phyloP scores from a whole-genome alignment of 2,888 invertebrate species.

The Eledona agricola region DNA sequence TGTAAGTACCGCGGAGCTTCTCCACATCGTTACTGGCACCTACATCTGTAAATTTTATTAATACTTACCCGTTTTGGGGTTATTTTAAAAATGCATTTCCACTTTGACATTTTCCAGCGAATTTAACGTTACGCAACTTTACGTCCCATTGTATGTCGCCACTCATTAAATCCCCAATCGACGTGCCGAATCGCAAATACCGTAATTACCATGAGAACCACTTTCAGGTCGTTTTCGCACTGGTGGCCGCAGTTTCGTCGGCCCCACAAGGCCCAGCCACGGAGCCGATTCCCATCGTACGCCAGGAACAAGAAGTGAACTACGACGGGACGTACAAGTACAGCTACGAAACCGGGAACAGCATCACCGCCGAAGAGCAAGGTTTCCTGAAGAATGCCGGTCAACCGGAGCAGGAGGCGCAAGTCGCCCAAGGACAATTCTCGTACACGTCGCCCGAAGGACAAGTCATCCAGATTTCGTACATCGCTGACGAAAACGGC shows the following conservation, averaged over 20 bases:
- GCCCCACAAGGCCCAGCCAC: constrained; percentile 61
- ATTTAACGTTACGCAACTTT: no score
- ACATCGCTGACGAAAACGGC: constrained; percentile 76
- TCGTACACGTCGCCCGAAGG: constrained; percentile 70
- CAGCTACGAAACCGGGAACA: constrained; percentile 70
- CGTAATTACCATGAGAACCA: no score
- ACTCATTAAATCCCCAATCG: no score
- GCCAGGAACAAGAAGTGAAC: constrained; percentile 74
- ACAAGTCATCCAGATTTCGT: constrained; percentile 64
- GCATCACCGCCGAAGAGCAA: constrained; percentile 67
- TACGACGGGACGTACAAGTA: constrained; percentile 73
- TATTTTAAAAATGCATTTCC: no score
- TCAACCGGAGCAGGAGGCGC: constrained; percentile 65
- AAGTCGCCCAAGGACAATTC: constrained; percentile 67
- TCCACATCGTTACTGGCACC: not conserved
- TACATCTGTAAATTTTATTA: constrained; percentile 1
- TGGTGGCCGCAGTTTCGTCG: constrained; percentile 46
- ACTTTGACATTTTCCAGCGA: no score
- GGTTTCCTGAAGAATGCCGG: constrained; percentile 69
- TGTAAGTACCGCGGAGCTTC: constrained; percentile 33
- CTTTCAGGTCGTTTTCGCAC: constrained; percentile 16
- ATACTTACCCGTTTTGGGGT: no score
- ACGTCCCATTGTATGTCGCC: no score
- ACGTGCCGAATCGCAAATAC: no score
- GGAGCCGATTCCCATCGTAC: constrained; percentile 72